Conservation (phyloP, 1,140 invertebrate species). For the Telenomus remus region DNA sequence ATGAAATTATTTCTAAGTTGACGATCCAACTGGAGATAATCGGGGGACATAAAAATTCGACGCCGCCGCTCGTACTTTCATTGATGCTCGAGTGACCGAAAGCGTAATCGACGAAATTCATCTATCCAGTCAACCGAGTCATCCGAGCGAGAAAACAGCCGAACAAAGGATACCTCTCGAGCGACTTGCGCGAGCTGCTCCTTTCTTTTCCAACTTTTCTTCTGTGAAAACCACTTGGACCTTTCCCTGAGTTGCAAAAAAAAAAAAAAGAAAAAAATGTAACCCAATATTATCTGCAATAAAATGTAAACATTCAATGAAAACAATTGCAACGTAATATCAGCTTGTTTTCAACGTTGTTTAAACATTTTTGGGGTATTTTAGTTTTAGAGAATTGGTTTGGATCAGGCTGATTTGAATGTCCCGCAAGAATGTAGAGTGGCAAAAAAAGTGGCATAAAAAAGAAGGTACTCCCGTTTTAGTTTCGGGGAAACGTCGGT, state of each 20-base stretch:
- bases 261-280: background rate
- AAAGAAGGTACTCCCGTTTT: slow-evolving; percentile 41
- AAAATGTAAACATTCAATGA: too few relatives aligned
- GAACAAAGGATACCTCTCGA: slow-evolving; percentile 34
- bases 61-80: slow-evolving; percentile 24
- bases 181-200: slow-evolving; percentile 13
- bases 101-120: slow-evolving; percentile 41
- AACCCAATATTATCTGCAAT: too few relatives aligned
- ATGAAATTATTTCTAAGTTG: slow-evolving; percentile 18
- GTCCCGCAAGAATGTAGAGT: slow-evolving; percentile 16
- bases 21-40: slow-evolving; percentile 8
- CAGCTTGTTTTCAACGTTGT: too few relatives aligned
- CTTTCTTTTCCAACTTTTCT: slow-evolving; percentile 20
- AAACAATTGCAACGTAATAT: too few relatives aligned
- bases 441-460: slow-evolving; percentile 9
- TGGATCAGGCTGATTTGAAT: slow-evolving; percentile 10
- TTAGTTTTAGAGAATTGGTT: too few relatives aligned
- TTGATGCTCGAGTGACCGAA: slow-evolving; percentile 47
- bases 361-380: too few relatives aligned
- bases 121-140: slow-evolving; percentile 25
- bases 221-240: background rate
- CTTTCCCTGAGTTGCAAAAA: background rate
- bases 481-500: slow-evolving; percentile 42
- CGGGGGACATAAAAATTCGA: slow-evolving; percentile 8
- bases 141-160: slow-evolving; percentile 30